Percentiles rank a stretch among this genome's conserved stretches.
phyloP scores from a whole-genome alignment of 2,113 vertebrate species.

The Bujurquina vittata region DNA sequence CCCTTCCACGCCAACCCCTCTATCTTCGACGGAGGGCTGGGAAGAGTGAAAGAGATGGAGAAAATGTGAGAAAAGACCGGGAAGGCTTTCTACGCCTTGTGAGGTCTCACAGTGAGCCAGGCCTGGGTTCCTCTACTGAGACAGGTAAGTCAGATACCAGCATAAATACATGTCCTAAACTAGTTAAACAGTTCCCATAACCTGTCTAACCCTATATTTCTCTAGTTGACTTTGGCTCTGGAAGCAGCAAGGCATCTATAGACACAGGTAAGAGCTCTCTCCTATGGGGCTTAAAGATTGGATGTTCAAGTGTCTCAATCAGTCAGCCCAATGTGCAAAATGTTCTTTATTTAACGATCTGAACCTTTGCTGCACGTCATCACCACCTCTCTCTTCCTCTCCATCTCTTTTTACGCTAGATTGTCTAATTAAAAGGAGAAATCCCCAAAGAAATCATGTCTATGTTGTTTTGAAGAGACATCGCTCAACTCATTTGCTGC shows the following conservation, averaged over 20 bases:
- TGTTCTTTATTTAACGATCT: background rate
- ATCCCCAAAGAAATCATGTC: background rate
- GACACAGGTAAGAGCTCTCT: conserved; percentile 83
- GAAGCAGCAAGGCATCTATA: conserved; percentile 86
- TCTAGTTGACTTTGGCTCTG: conserved; percentile 85
- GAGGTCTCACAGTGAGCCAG: conserved; percentile 93
- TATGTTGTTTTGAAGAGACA: background rate
- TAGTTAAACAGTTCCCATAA: background rate
- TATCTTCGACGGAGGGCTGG: conserved; percentile 78
- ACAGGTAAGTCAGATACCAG: conserved; percentile 74
- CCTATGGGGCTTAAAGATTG: background rate
- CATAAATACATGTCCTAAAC: background rate
- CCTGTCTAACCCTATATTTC: conserved; percentile 4
- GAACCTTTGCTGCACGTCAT: background rate
- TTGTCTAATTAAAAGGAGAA: background rate
- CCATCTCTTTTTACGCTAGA: background rate
- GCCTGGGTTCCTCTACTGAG: conserved; percentile 76
- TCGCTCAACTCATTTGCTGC: background rate
- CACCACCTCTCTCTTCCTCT: background rate
- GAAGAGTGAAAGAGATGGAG: conserved; percentile 63
- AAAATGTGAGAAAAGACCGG: conserved; percentile 44
- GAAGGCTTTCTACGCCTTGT: conserved; percentile 69
- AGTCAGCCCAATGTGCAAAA: background rate
- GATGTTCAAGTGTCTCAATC: background rate
- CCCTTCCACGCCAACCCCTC: conserved; percentile 46